Base-by-base conservation (phyloP, 2,888 invertebrate genomes). In the Chloromyia formosa region DNA sequence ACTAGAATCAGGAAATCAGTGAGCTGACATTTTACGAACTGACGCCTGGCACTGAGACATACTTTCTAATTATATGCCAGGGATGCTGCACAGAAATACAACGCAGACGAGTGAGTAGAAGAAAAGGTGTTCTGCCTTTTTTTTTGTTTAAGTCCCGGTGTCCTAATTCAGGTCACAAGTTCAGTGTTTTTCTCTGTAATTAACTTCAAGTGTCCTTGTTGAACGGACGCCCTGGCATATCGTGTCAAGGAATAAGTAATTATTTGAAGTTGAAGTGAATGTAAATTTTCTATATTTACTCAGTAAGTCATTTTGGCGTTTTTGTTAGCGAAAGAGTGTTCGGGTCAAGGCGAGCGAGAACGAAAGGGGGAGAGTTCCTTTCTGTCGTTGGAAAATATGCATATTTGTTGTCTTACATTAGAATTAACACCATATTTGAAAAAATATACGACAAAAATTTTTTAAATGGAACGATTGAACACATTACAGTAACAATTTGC, bases 171-270 rank as follows among this genome's bases (percentile, higher is more conserved):
- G 49, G 60, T 60, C 60, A 60, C 20, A 20, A 23, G 14, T 60
- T 60, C 22, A 20, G 56, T 9, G 20, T 60, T 22, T 60, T 60
- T 22, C 10, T 9, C 60, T 60, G 60, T 60, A 60, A 60, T 60
- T 60, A 60, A 60, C 60, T 60, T 22, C 22, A 60, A 60, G 60
- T 60, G 60, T 60, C 60, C 20, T 23, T 60, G 60, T 23, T n/a
- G 49, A 23, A 14, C 10, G 1, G 1, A 20, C 20, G 20, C 20
- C 18, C 23, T 60, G 60, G 22, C 23, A 16, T 9, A n/a, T 60
- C 60, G 60, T 60, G 60, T 60, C 22, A 60, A 60, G 60, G 60
- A 60, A 60, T 60, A 56, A 56, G 56, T 56, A 60, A 60, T 60
- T 60, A 60, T 60, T 23, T 60, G 3, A 23, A 60, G 23, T 14